These are phyloP conservation scores for Crematogaster levior DNA, from an alignment of 2,888 invertebrate species.

Conservation along the genomic window DNA sequence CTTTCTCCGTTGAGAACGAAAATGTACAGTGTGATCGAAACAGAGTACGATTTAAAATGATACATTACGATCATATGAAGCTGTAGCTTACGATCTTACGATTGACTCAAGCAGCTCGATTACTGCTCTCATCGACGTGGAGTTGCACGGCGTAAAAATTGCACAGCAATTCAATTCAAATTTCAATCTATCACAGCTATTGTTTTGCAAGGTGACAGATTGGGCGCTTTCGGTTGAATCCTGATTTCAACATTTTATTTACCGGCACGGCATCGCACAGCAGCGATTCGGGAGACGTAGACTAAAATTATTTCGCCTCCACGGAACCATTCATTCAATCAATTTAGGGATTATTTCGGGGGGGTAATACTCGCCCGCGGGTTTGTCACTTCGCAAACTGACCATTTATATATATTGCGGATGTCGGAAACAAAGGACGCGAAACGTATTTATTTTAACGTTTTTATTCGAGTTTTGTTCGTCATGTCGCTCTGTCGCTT, in stretches of 20 bases:
- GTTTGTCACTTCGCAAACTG: constrained; percentile 30
- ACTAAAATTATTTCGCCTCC: constrained; percentile 53
- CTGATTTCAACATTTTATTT: constrained; percentile 61
- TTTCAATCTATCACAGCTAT: constrained; percentile 71
- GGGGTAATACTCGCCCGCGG: constrained; percentile 8
- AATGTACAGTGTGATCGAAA: not conserved
- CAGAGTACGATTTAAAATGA: not conserved
- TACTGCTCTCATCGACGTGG: not conserved
- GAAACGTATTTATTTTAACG: not conserved
- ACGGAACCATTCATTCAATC: constrained; percentile 41
- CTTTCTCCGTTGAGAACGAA: not conserved
- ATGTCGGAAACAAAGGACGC: constrained; percentile 10
- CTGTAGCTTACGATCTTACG: not conserved
- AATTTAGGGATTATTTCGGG: constrained; percentile 36
- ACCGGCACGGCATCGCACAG: constrained; percentile 5
- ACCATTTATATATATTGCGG: constrained; percentile 29
- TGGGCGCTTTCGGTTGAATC: constrained; percentile 59
- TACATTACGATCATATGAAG: not conserved
- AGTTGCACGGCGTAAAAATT: constrained; percentile 35
- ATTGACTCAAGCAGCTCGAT: constrained; percentile 6
- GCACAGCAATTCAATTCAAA: constrained; percentile 75
- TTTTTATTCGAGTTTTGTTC: constrained; percentile 3
- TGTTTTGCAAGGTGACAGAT: constrained; percentile 67
- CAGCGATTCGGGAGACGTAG: not conserved
- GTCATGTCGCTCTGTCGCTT: too few species aligned